Evolutionary conservation across 1,140 invertebrate species (phyloP).

Genomic region (Panagrolaimus sp.): DNA sequence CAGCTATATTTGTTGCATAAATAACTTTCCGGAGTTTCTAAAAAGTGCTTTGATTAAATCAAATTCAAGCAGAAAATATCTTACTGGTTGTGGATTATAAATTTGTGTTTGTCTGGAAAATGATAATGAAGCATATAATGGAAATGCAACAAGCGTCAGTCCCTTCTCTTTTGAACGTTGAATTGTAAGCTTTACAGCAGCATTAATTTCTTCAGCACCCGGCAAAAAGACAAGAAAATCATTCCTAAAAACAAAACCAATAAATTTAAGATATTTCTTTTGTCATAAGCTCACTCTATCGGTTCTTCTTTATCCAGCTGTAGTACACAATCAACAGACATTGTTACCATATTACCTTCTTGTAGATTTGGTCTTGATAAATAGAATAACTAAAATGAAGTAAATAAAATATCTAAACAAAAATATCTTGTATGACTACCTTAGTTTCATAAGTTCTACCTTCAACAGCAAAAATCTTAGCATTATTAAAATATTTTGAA

Average conservation of each 20-base stretch:
- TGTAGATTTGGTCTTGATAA: neutral
- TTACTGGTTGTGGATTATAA: conserved; percentile 18
- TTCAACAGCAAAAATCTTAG: conserved; percentile 77
- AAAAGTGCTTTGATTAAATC: neutral
- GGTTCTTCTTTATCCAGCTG: conserved; percentile 75
- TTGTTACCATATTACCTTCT: conserved; percentile 64
- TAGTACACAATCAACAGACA: conserved; percentile 76
- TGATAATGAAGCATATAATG: conserved; percentile 73
- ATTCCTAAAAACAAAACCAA: conserved; percentile 57
- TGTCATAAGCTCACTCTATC: conserved; percentile 21
- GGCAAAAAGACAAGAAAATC: conserved; percentile 96
- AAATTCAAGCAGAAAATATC: neutral
- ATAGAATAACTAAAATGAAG: conserved; percentile 26
- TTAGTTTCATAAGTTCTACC: conserved; percentile 77
- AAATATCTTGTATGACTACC: conserved; percentile 51
- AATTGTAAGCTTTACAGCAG: conserved; percentile 64
- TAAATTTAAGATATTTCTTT: conserved; percentile 15
- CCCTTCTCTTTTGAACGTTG: conserved; percentile 10
- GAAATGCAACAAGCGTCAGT: conserved; percentile 66
- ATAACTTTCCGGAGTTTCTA: conserved; percentile 76
- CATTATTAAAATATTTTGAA: conserved; percentile 78
- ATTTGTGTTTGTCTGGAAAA: conserved; percentile 13
- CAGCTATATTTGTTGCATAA: conserved; percentile 93
- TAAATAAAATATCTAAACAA: neutral
- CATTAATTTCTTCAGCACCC: conserved; percentile 96